A percentile compares a stretch with the other conserved stretches of the same genome.
These are phyloP conservation scores for Terebella lapidaria DNA, from an alignment of 2,888 invertebrate species.

Conservation along the genomic window DNA sequence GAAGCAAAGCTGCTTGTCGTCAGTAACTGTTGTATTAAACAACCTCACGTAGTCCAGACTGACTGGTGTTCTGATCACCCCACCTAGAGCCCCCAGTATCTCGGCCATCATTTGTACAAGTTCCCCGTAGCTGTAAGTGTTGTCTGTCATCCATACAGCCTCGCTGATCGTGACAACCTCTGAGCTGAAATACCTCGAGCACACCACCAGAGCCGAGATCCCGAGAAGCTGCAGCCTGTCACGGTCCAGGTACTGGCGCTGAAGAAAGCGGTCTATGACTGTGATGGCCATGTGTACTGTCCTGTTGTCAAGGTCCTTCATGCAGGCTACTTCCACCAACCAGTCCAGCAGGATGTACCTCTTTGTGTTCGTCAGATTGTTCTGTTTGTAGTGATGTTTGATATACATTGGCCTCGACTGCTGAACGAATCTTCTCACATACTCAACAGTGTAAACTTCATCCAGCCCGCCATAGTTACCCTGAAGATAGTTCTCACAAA, in stretches of 20 bases:
- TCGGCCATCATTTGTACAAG: constrained; percentile 52
- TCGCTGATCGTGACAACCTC: constrained; percentile 50
- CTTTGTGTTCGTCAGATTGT: constrained; percentile 43
- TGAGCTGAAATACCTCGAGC: constrained; percentile 40
- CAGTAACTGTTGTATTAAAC: too few species aligned
- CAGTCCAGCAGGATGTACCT: constrained; percentile 51
- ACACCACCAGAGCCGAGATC: constrained; percentile 47
- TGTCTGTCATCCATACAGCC: constrained; percentile 51
- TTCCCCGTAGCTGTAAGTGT: constrained; percentile 50
- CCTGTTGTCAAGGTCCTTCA: constrained; percentile 45
- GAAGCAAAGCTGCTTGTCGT: constrained; percentile 27
- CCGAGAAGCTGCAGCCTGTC: constrained; percentile 46
- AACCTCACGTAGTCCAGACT: too few species aligned
- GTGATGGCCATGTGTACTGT: constrained; percentile 45
- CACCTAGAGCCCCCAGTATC: constrained; percentile 41
- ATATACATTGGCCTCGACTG: constrained; percentile 34
- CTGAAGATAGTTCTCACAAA: constrained; percentile 38
- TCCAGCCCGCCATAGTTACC: constrained; percentile 40
- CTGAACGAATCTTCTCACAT: constrained; percentile 37
- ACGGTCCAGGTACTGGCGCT: constrained; percentile 32
- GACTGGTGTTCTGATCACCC: constrained; percentile 36
- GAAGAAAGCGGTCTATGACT: constrained; percentile 44
- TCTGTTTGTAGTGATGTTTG: constrained; percentile 34
- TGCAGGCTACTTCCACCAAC: constrained; percentile 49
- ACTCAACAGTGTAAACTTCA: constrained; percentile 32